A percentile compares a stretch with the other conserved stretches of the same genome.
Evolutionary conservation across 1,140 invertebrate species (phyloP).

Genomic region (Lucilia sericata): DNA sequence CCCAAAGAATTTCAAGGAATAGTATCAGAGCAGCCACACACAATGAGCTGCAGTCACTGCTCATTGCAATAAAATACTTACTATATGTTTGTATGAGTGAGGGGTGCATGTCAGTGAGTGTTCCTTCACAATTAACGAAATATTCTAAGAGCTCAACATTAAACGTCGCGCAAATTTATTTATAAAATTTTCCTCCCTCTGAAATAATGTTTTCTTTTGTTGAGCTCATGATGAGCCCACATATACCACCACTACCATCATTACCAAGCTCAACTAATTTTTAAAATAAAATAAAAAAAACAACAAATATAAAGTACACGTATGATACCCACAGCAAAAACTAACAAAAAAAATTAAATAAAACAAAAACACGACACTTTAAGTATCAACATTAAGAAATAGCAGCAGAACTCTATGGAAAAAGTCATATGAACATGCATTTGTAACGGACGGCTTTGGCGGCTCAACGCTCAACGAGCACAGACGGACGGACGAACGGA

Average conservation of each 20-base stretch:
- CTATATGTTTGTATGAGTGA: background rate
- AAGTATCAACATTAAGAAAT: background rate
- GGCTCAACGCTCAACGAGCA: constrained; percentile 19
- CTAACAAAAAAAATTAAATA: background rate
- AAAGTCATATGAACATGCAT: constrained; percentile 10
- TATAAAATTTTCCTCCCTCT: constrained; percentile 38
- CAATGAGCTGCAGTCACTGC: constrained; percentile 15
- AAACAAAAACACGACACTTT: background rate
- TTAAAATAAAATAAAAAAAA: background rate
- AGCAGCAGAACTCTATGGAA: background rate
- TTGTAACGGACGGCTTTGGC: background rate
- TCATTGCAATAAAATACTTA: background rate
- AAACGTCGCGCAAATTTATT: constrained; percentile 4
- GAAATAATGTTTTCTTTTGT: background rate
- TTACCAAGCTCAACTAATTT: constrained; percentile 26
- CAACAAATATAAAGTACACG: background rate
- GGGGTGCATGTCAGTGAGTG: background rate
- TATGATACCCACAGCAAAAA: background rate
- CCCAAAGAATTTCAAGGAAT: constrained; percentile 1
- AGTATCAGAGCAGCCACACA: background rate
- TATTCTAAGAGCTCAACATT: constrained; percentile 11
- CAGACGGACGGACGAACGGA: background rate
- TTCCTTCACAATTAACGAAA: background rate
- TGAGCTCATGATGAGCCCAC: constrained; percentile 40
- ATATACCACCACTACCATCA: constrained; percentile 11